phyloP scores from a whole-genome alignment of 2,888 invertebrate species.

The Limnephilus rhombicus region DNA sequence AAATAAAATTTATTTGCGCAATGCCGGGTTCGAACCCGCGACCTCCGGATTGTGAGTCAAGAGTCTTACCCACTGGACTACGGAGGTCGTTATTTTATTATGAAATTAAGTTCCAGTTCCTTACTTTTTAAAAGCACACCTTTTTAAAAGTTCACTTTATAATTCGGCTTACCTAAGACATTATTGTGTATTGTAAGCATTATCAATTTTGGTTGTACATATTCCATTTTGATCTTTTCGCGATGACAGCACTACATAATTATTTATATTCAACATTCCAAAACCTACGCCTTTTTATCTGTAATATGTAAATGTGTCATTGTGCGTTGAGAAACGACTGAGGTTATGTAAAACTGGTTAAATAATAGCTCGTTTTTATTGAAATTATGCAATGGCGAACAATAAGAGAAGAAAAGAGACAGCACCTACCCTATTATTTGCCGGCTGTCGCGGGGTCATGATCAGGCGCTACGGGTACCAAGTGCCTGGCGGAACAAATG shows the following conservation, averaged over 20 bases:
- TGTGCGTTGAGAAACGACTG: background rate
- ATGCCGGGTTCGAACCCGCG: too few species aligned
- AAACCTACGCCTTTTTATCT: background rate
- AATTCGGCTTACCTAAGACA: too few species aligned
- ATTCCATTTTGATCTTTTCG: background rate
- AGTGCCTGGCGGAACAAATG: conserved; percentile 1
- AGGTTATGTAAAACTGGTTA: background rate
- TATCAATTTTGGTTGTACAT: background rate
- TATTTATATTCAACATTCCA: background rate
- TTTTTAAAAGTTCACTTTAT: too few species aligned
- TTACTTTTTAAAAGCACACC: too few species aligned
- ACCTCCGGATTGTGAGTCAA: too few species aligned
- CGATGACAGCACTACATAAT: background rate
- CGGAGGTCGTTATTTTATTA: too few species aligned
- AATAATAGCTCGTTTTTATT: too few species aligned
- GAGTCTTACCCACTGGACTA: too few species aligned
- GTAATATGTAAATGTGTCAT: background rate
- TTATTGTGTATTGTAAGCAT: background rate
- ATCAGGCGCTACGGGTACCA: background rate
- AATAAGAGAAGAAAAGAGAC: background rate
- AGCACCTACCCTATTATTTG: conserved; percentile 24
- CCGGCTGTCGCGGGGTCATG: conserved; percentile 34
- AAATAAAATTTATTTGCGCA: too few species aligned
- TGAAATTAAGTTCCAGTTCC: too few species aligned
- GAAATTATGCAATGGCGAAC: background rate